Percentiles rank a stretch among this genome's conserved stretches.
These are phyloP conservation scores for Syngnathus typhle DNA, from an alignment of 2,113 vertebrate genomes.

Conservation along the genomic window DNA sequence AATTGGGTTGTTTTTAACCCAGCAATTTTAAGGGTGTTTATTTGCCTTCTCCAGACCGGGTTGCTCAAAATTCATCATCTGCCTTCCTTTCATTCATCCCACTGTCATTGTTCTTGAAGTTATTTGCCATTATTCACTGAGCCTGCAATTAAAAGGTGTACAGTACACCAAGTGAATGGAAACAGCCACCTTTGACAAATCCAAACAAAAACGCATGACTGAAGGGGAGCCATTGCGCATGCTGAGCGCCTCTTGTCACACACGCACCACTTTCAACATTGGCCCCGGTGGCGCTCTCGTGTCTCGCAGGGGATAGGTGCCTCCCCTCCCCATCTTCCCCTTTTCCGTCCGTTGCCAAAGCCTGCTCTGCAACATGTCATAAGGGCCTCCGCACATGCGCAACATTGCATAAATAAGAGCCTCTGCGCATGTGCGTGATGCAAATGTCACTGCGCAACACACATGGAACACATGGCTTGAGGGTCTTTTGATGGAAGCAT, in stretches of 20 bases:
- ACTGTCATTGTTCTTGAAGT: not conserved
- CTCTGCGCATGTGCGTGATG: constrained; percentile 69
- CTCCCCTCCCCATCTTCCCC: constrained; percentile 56
- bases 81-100: not conserved
- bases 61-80: not conserved
- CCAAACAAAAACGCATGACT: not conserved
- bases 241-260: constrained; percentile 1
- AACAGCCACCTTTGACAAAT: not conserved
- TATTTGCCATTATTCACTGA: not conserved
- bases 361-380: constrained; percentile 66
- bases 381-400: not conserved
- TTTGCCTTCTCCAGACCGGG: not conserved
- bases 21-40: not conserved
- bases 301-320: constrained; percentile 47
- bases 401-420: constrained; percentile 11
- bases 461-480: constrained; percentile 6
- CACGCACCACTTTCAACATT: constrained; percentile 33
- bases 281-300: constrained; percentile 40
- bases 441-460: constrained; percentile 75
- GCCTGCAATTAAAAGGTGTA: not conserved
- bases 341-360: constrained; percentile 45
- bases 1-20: no score
- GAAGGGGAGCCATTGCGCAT: not conserved
- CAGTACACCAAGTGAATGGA: not conserved
- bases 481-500: not conserved